Conservation (phyloP, 2,113 vertebrate genomes). For the Vicugna pacos region DNA sequence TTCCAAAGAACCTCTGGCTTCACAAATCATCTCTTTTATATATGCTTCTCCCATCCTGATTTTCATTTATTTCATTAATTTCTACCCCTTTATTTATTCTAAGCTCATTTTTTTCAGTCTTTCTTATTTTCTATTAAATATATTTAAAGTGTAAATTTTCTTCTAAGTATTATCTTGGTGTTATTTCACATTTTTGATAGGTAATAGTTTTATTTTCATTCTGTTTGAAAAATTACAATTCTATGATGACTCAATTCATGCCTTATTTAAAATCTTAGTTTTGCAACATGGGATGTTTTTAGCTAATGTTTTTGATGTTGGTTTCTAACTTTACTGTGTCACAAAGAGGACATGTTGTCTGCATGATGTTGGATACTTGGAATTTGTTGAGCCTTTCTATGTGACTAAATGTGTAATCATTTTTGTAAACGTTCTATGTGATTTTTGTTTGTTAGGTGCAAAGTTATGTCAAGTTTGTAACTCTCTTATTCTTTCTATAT, state of each 20-base stretch:
- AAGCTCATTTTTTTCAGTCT: background rate
- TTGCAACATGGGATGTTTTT: background rate
- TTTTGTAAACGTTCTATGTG: background rate
- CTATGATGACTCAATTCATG: background rate
- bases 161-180: background rate
- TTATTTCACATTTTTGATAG: background rate
- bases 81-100: background rate
- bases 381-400: conserved; percentile 40
- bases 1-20: background rate
- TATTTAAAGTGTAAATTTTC: background rate
- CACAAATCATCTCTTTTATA: background rate
- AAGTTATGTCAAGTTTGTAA: background rate
- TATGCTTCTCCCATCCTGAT: background rate
- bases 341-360: conserved; percentile 2
- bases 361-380: conserved; percentile 34
- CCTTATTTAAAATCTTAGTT: conserved; percentile 32
- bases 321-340: conserved; percentile 6
- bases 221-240: background rate
- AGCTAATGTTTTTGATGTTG: background rate
- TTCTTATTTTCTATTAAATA: background rate
- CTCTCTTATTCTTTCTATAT: background rate
- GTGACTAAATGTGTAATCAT: background rate
- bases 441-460: background rate
- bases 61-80: background rate
- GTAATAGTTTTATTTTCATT: background rate